A percentile compares a stretch with the other conserved stretches of the same genome.
Evolutionary conservation across 2,888 invertebrate species (phyloP).

Genomic region (Agrotis segetum): DNA sequence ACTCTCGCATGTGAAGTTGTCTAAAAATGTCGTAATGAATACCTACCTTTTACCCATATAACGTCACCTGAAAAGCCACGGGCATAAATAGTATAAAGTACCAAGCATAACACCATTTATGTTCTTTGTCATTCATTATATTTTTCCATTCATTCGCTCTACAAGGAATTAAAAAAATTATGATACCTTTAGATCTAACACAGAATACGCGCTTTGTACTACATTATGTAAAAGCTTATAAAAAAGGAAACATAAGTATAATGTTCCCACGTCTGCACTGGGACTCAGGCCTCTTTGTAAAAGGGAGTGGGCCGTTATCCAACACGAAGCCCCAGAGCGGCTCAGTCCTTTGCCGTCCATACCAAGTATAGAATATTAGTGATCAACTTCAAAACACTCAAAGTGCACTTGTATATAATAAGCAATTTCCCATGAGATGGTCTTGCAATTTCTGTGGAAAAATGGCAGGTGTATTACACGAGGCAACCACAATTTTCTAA

Average conservation of each 20-base stretch:
- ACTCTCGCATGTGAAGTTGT: too few relatives aligned
- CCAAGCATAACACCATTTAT: too few relatives aligned
- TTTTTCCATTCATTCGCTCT: too few relatives aligned
- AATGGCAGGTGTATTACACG: not conserved
- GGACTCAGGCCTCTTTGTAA: conserved; percentile 4
- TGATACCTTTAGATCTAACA: too few relatives aligned
- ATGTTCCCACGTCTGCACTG: not conserved
- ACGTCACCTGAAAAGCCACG: too few relatives aligned
- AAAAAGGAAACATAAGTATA: too few relatives aligned
- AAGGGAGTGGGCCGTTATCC: conserved; percentile 20
- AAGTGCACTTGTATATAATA: conserved; percentile 28
- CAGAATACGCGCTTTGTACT: not conserved
- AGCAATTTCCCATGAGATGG: conserved; percentile 32
- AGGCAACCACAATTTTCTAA: too few relatives aligned
- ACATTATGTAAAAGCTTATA: conserved; percentile 5
- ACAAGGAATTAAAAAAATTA: too few relatives aligned
- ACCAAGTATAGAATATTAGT: not conserved
- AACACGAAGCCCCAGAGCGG: conserved; percentile 30
- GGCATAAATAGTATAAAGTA: too few relatives aligned
- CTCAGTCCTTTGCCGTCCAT: conserved; percentile 3
- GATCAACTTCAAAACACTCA: conserved; percentile 20
- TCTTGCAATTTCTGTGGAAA: conserved; percentile 1
- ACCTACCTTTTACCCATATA: too few relatives aligned
- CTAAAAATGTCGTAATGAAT: too few relatives aligned
- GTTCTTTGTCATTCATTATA: too few relatives aligned